These are phyloP conservation scores for Acropora yongei DNA, from an alignment of 64 coral and sea anemone species.

Conservation along the genomic window DNA sequence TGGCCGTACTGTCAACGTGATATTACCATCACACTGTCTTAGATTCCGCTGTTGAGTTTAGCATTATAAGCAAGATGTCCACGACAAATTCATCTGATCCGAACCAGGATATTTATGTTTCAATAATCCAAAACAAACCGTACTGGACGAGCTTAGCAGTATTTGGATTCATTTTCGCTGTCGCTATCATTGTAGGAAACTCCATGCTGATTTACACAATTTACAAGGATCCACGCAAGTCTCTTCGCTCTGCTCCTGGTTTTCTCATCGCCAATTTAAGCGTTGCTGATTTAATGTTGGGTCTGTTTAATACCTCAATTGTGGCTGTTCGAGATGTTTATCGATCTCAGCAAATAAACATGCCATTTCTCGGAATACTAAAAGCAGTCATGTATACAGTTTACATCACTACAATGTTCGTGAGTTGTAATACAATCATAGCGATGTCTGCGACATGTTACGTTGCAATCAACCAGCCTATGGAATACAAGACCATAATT, in stretches of 20 bases:
- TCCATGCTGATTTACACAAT: neutral
- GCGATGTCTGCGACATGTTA: constrained; percentile 16
- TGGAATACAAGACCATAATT: constrained; percentile 20
- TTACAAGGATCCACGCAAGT: constrained; percentile 15
- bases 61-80: neutral
- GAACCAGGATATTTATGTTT: constrained; percentile 14
- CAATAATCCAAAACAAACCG: neutral
- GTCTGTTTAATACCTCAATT: neutral
- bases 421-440: neutral
- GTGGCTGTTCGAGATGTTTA: constrained; percentile 34
- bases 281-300: constrained; percentile 1
- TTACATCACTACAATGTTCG: neutral
- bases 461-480: constrained; percentile 10
- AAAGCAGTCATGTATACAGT: constrained; percentile 15
- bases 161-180: neutral
- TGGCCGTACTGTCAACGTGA: neutral
- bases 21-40: too few species aligned
- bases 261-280: constrained; percentile 17
- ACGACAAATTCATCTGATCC: constrained; percentile 13
- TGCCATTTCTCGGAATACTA: neutral
- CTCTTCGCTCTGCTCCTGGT: neutral
- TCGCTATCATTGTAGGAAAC: neutral
- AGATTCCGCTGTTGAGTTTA: neutral
- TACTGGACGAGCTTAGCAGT: constrained; percentile 9
- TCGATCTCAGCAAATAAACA: neutral